Percentiles rank a stretch among this genome's conserved stretches.
phyloP scores from a whole-genome alignment of 2,888 invertebrate genomes.

The Ommatoiulus sabulosus region DNA sequence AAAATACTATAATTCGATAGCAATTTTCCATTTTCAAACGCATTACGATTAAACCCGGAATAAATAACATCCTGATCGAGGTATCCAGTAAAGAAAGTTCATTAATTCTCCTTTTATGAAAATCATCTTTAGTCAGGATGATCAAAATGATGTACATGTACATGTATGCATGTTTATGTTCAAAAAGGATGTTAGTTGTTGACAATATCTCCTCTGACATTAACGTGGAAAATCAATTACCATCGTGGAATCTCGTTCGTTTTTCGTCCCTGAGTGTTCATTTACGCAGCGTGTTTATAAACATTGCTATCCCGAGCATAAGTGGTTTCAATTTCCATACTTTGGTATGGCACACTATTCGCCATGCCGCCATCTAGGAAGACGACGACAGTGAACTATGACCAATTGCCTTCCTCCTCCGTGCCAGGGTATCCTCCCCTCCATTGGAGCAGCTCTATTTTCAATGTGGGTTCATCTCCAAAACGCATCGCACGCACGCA shows the following conservation, averaged over 20 bases:
- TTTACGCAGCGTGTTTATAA: neutral
- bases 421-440: neutral
- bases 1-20: too few species aligned
- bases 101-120: neutral
- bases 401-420: conserved; percentile 18
- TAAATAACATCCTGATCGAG: neutral
- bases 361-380: neutral
- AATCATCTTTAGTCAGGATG: neutral
- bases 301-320: neutral
- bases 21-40: too few species aligned
- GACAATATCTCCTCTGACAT: neutral
- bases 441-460: neutral
- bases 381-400: neutral
- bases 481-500: neutral
- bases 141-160: neutral
- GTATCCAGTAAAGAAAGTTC: neutral
- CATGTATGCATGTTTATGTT: neutral
- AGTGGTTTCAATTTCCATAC: conserved; percentile 12
- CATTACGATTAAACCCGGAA: neutral
- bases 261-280: too few species aligned
- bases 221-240: conserved; percentile 27
- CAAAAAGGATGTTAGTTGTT: neutral
- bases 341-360: neutral
- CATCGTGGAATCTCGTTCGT: neutral
- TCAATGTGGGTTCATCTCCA: neutral